Conservation (phyloP, 2,888 invertebrate species). For the Hetaerina titia region DNA sequence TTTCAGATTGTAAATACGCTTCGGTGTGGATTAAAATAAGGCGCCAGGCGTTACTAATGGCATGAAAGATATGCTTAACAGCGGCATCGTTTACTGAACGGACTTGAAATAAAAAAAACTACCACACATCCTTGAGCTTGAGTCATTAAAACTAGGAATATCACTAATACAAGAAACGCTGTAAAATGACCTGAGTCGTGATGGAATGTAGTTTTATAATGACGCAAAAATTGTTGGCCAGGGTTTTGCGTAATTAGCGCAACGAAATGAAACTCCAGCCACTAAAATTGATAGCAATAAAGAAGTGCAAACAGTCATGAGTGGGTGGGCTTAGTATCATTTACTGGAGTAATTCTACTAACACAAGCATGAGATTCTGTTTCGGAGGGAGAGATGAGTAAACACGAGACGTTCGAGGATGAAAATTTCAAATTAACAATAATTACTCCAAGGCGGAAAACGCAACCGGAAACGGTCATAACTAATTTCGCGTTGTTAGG, state of each 20-base stretch:
- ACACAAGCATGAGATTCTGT: neutral
- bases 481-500: neutral
- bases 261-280: neutral
- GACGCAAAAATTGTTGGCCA: neutral
- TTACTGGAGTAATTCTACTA: neutral
- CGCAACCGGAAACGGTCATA: neutral
- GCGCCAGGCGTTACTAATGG: neutral
- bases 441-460: neutral
- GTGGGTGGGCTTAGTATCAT: neutral
- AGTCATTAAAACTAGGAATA: neutral
- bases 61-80: neutral
- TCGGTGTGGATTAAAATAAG: neutral
- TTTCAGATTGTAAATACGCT: neutral
- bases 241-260: neutral
- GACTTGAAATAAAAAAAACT: neutral
- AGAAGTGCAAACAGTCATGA: slow-evolving; percentile 3
- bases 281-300: neutral
- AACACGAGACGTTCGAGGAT: neutral
- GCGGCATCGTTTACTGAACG: neutral
- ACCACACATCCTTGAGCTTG: neutral
- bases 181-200: neutral
- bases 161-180: neutral
- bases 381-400: neutral
- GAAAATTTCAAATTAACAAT: neutral
- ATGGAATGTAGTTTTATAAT: neutral